Conservation (phyloP, 2,888 invertebrate genomes). For the Xanthorhoe designata region DNA sequence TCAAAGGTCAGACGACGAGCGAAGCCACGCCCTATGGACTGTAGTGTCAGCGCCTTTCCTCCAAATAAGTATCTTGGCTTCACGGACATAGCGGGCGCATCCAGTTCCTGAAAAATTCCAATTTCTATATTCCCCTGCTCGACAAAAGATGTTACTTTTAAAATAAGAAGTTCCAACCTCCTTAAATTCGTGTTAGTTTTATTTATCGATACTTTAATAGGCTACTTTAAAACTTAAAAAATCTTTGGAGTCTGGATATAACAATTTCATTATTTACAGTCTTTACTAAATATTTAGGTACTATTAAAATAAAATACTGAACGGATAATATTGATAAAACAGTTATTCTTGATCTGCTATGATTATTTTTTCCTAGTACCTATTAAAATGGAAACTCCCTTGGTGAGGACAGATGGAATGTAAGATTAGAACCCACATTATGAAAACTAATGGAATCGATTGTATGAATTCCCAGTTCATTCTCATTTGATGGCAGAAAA, state of each 20-base stretch:
- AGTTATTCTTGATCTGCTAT: constrained; percentile 51
- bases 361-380: constrained; percentile 61
- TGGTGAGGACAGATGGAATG: constrained; percentile 17
- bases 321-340: constrained; percentile 22
- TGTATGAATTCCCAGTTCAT: constrained; percentile 40
- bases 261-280: constrained; percentile 9
- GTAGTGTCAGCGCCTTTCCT: constrained; percentile 88
- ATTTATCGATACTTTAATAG: constrained; percentile 4
- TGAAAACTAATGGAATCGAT: constrained; percentile 29
- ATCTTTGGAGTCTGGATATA: neutral
- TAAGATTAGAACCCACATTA: constrained; percentile 18
- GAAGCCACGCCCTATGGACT: constrained; percentile 90
- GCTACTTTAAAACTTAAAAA: neutral
- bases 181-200: constrained; percentile 22
- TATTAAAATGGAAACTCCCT: neutral
- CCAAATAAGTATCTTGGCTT: constrained; percentile 86
- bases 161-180: constrained; percentile 23
- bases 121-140: constrained; percentile 54
- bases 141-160: constrained; percentile 26
- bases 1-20: constrained; percentile 90
- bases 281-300: constrained; percentile 20
- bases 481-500: constrained; percentile 57
- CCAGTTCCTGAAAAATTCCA: constrained; percentile 75
- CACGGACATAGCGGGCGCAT: constrained; percentile 75
- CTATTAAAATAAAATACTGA: constrained; percentile 10